Evolutionary conservation across 2,797 vertebrate genomes (phyloP), one percentile per base, ranked within the genome.

Genomic region (Pseudochirops cupreus): DNA sequence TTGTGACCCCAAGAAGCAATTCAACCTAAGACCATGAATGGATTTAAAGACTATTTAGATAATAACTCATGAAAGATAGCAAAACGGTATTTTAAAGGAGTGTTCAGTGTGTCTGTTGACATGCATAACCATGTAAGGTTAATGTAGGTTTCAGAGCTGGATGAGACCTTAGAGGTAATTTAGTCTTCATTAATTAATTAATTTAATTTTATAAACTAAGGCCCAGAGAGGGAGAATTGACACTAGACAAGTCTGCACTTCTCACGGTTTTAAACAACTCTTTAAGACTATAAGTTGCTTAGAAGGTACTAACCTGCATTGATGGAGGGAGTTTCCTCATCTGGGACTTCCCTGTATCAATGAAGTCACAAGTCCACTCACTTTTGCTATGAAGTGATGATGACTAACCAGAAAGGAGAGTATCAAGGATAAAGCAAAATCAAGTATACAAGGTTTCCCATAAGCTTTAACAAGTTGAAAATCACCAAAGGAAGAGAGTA

Each of bases 361-460:
- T 46, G n/a, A 82, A 21, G 39, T 39, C 39, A 82, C 12, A 39
- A 6, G 12, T 82, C 21, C 16, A 39, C 16, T 74, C 67, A 21
- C 33, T 82, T 82, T 82, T 82, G n/a, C 67, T 46, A 46, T 46
- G 18, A 82, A 46, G 21, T 39, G 29, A 13, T 58, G 29, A 94
- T 93, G 50, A 29, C 96, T 58, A 95, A 91, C 91, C 92, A 90
- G 52, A 96, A 82, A 58, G 0, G 29, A 95, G 67, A 4, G 56
- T 33, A 90, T 59, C 87, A 58, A 62, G n/a, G 11, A 16, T 16
- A 92, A 92, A 39, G 1, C 0, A 82, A 95, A 96, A 33, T 50
- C n/a, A 93, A 95, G 39, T 57, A 67, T 74, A 39, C 14, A 39
- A 5, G 14, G 9, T 39, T 74, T 24, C n/a, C 16, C 16, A 39